Evolutionary conservation across 2,888 invertebrate species (phyloP).

Genomic region (Exocentrus adspersus): DNA sequence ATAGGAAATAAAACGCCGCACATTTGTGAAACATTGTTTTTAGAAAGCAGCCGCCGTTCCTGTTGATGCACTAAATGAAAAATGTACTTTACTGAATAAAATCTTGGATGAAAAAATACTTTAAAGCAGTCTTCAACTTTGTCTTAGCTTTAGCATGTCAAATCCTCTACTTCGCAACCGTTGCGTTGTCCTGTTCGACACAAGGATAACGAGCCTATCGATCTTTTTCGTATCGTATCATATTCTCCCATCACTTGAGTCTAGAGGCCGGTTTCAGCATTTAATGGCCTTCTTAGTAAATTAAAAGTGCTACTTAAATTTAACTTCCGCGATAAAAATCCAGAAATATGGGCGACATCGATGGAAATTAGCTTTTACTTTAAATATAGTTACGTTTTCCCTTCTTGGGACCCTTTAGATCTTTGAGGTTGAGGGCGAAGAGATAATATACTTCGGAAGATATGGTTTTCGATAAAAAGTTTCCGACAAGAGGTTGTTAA

Average conservation of each 20-base stretch:
- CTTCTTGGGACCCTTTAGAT: background rate
- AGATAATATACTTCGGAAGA: constrained; percentile 14
- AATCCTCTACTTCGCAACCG: no score
- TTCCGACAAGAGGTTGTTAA: background rate
- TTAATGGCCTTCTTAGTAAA: constrained; percentile 30
- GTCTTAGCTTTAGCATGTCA: no score
- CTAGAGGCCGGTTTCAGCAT: constrained; percentile 13
- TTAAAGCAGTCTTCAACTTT: no score
- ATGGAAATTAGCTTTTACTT: constrained; percentile 26
- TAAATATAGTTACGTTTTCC: constrained; percentile 12
- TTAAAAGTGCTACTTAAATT: constrained; percentile 29
- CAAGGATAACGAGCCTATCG: constrained; percentile 18
- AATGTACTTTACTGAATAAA: no score
- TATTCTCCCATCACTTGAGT: background rate
- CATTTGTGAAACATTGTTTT: background rate
- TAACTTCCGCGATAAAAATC: constrained; percentile 29
- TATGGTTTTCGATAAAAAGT: constrained; percentile 11
- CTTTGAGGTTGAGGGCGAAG: background rate
- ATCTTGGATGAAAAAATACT: no score
- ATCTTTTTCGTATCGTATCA: constrained; percentile 5
- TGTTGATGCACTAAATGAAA: no score
- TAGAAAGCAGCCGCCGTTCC: background rate
- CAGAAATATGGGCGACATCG: constrained; percentile 29
- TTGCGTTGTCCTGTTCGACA: background rate
- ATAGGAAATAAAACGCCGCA: background rate